These are phyloP conservation scores for Sylvilagus bachmani DNA, from an alignment of 2,113 vertebrate genomes.

Conservation along the genomic window DNA sequence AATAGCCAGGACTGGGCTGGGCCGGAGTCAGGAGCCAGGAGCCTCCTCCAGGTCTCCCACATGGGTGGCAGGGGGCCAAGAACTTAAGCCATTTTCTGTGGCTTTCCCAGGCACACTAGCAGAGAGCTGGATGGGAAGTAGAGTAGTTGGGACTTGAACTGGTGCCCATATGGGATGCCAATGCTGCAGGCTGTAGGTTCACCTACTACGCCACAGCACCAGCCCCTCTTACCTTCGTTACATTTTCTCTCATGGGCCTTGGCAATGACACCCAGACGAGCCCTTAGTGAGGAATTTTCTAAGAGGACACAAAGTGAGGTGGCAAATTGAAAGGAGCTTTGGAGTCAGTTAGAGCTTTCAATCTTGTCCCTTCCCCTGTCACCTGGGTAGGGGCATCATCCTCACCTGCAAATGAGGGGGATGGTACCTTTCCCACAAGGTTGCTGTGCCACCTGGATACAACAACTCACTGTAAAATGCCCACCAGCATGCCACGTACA, in stretches of 20 bases:
- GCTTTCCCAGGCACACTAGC: no score
- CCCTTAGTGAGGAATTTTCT: constrained; percentile 19
- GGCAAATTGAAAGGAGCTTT: background rate
- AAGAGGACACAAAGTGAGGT: background rate
- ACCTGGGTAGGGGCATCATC: background rate
- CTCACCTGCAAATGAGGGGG: background rate
- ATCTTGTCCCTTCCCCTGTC: background rate
- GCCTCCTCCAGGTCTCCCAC: no score
- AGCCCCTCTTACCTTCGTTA: background rate
- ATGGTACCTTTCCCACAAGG: background rate
- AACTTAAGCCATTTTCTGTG: no score
- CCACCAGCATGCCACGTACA: background rate
- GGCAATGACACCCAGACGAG: background rate
- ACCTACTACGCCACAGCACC: no score
- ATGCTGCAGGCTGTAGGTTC: no score
- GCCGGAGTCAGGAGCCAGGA: no score
- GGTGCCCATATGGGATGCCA: no score
- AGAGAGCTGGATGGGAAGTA: no score
- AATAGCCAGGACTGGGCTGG: no score
- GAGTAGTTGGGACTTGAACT: no score
- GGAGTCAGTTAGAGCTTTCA: background rate
- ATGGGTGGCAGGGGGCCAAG: no score
- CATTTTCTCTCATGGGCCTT: background rate
- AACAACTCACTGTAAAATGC: background rate
- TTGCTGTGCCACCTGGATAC: accelerated